Conservation (phyloP, 2,113 vertebrate species). For the Pygoscelis antarcticus region DNA sequence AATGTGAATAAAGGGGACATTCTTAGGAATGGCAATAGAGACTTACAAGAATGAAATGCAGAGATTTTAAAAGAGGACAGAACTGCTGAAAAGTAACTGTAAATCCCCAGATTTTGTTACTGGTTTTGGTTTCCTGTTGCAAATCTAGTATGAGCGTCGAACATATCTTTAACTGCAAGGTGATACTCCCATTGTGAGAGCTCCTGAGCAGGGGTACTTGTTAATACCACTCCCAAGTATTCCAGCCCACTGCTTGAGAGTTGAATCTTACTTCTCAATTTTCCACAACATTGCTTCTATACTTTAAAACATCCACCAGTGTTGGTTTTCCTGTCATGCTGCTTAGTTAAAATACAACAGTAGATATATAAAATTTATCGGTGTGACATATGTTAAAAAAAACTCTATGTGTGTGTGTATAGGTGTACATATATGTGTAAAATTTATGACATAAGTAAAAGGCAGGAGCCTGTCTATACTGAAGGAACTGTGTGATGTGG, state of each 20-base stretch:
- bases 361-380: background rate
- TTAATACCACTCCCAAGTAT: background rate
- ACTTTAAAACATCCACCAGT: background rate
- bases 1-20: background rate
- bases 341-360: background rate
- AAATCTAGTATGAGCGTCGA: background rate
- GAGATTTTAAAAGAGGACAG: background rate
- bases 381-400: background rate
- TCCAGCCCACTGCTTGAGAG: background rate
- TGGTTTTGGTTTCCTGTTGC: background rate
- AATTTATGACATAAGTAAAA: background rate
- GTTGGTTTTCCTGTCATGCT: background rate
- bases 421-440: background rate
- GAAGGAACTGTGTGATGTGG: background rate
- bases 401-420: background rate
- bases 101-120: background rate
- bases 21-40: background rate
- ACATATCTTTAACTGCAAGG: background rate
- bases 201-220: background rate
- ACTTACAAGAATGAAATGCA: background rate
- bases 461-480: background rate
- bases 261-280: background rate
- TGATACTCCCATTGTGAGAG: background rate
- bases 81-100: background rate
- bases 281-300: background rate